Evolutionary conservation across 2,113 vertebrate species (phyloP).

Genomic region (Ictidomys tridecemlineatus): DNA sequence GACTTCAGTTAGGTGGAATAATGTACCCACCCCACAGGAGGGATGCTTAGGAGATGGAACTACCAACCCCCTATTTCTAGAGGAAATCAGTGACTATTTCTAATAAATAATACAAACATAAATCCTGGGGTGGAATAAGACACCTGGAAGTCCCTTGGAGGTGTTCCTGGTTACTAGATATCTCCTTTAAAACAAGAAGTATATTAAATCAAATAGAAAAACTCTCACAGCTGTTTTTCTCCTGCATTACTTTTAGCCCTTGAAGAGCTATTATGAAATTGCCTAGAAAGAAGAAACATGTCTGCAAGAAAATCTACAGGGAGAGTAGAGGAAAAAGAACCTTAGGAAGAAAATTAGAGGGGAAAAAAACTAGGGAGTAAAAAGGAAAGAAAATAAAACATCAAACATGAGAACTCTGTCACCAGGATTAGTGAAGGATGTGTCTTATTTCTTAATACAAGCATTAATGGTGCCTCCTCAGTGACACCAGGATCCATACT

Average conservation of each 20-base stretch:
- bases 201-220: background rate
- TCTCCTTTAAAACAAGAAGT: background rate
- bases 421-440: background rate
- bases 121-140: background rate
- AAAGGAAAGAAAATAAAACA: background rate
- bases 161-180: background rate
- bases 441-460: background rate
- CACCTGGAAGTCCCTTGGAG: background rate
- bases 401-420: background rate
- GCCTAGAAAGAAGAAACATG: background rate
- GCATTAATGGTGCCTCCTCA: background rate
- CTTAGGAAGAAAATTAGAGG: background rate
- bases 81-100: background rate
- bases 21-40: background rate
- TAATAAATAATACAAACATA: background rate
- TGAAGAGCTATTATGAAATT: background rate
- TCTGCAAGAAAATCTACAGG: background rate
- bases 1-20: background rate
- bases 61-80: background rate
- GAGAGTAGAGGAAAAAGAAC: background rate
- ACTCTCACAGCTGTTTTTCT: background rate
- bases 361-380: background rate
- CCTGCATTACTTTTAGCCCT: background rate
- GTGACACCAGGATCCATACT: background rate
- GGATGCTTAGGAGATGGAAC: background rate